phyloP scores from a whole-genome alignment of 2,113 vertebrate genomes.

The Lutjanus erythropterus region DNA sequence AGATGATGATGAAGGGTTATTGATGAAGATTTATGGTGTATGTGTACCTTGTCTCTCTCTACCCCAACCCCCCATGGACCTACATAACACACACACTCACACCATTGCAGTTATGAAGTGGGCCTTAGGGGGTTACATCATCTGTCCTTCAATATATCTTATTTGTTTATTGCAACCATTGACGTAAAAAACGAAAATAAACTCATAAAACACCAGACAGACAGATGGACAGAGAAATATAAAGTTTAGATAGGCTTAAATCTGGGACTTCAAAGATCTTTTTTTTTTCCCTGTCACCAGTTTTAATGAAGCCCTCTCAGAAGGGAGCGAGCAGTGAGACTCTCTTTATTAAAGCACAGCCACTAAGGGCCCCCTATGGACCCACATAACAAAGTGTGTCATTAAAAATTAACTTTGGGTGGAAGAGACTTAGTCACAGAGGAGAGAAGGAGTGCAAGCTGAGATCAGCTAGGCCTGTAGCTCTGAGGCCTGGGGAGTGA shows the following conservation, averaged over 20 bases:
- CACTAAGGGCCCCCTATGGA: conserved; percentile 72
- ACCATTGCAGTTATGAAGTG: conserved; percentile 43
- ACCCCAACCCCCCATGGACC: background rate
- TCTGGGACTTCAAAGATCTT: conserved; percentile 70
- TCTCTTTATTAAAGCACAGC: conserved; percentile 76
- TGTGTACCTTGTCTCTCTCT: conserved; percentile 22
- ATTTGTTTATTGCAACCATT: conserved; percentile 55
- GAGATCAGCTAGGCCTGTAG: conserved; percentile 52
- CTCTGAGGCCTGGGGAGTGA: conserved; percentile 43
- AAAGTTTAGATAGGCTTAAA: conserved; percentile 67
- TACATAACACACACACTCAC: conserved; percentile 22
- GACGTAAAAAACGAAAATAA: conserved; percentile 53
- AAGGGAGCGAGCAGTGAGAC: conserved; percentile 68
- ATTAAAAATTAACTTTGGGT: conserved; percentile 81
- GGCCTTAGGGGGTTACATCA: conserved; percentile 49
- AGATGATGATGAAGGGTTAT: conserved; percentile 1
- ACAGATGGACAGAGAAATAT: conserved; percentile 64
- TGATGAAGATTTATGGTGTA: conserved; percentile 28
- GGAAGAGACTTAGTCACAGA: conserved; percentile 75
- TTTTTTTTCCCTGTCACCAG: conserved; percentile 50
- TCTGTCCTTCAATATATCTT: conserved; percentile 55
- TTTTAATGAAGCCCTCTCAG: conserved; percentile 80
- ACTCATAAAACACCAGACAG: conserved; percentile 57
- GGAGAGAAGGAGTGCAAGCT: conserved; percentile 45
- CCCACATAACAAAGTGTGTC: conserved; percentile 80